phyloP scores from a whole-genome alignment of 2,888 invertebrate genomes.

The Caenorhabditis becei region DNA sequence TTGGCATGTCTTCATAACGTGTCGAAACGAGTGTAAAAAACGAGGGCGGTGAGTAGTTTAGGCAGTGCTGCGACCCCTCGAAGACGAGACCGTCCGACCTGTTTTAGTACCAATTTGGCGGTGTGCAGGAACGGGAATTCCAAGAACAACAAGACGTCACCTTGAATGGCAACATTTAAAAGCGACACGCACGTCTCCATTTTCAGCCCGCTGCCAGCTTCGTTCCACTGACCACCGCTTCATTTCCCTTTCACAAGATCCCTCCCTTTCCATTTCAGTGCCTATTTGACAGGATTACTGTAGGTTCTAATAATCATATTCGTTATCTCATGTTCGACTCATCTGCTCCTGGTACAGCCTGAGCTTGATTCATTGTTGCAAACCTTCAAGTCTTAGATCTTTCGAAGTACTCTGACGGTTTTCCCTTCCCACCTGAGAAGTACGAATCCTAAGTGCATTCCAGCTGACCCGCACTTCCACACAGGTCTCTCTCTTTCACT shows the following conservation, averaged over 20 bases:
- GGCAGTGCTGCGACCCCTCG: slow-evolving; percentile 1
- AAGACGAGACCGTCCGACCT: slow-evolving; percentile 38
- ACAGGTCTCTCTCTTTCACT: no score
- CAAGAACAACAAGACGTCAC: slow-evolving; percentile 34
- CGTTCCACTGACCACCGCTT: slow-evolving; percentile 35
- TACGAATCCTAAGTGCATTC: no score
- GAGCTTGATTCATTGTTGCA: no score
- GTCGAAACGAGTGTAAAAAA: slow-evolving; percentile 48
- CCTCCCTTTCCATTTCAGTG: not conserved
- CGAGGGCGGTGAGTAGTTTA: slow-evolving; percentile 39
- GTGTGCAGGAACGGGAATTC: slow-evolving; percentile 55
- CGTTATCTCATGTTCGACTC: no score
- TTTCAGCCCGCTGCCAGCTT: slow-evolving; percentile 10
- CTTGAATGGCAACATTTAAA: slow-evolving; percentile 36
- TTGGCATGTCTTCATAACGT: slow-evolving; percentile 33
- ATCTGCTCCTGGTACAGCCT: no score
- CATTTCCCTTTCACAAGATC: not conserved
- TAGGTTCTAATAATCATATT: no score
- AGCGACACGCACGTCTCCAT: slow-evolving; percentile 22
- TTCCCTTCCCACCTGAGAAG: no score
- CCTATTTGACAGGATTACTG: no score
- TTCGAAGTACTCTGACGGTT: no score
- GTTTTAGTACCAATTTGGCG: slow-evolving; percentile 54
- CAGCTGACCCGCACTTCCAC: no score
- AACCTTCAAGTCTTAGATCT: no score